Percentiles rank a stretch among this genome's conserved stretches.
Evolutionary conservation across 1,140 invertebrate species (phyloP).

Genomic region (Pogonomyrmex barbatus): DNA sequence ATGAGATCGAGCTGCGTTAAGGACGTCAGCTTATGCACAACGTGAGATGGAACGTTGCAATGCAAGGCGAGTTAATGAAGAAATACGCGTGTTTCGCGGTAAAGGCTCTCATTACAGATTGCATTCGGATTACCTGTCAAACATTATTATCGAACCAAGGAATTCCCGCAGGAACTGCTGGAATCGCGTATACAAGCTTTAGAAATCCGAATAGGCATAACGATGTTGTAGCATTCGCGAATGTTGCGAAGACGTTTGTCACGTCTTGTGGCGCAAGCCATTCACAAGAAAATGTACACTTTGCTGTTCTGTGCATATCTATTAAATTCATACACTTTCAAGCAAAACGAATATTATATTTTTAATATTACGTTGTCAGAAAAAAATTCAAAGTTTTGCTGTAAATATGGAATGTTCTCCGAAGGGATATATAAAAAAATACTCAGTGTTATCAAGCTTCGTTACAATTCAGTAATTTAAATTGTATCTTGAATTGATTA

Average conservation of each 20-base stretch:
- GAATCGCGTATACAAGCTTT: constrained; percentile 33
- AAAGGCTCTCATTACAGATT: constrained; percentile 46
- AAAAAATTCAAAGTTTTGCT: not conserved
- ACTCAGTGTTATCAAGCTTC: not conserved
- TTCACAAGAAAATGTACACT: constrained; percentile 11
- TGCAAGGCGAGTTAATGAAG: constrained; percentile 65
- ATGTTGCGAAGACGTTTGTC: not conserved
- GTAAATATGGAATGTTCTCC: not conserved
- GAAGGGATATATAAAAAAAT: not conserved
- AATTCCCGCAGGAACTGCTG: constrained; percentile 25
- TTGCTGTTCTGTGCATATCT: not conserved
- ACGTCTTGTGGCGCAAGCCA: not conserved
- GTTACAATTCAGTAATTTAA: constrained; percentile 19
- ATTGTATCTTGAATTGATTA: constrained; percentile 22
- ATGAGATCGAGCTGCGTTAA: constrained; percentile 44
- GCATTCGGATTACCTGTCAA: constrained; percentile 55
- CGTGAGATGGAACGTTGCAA: constrained; percentile 33
- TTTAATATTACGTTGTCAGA: not conserved
- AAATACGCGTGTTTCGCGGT: constrained; percentile 59
- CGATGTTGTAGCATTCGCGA: constrained; percentile 18
- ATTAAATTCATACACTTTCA: not conserved
- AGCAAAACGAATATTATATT: not conserved
- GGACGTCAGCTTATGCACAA: constrained; percentile 47
- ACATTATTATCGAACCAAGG: constrained; percentile 53
- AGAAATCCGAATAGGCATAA: constrained; percentile 36